These are phyloP conservation scores for Noctua janthe DNA, from an alignment of 2,888 invertebrate genomes.

Conservation along the genomic window DNA sequence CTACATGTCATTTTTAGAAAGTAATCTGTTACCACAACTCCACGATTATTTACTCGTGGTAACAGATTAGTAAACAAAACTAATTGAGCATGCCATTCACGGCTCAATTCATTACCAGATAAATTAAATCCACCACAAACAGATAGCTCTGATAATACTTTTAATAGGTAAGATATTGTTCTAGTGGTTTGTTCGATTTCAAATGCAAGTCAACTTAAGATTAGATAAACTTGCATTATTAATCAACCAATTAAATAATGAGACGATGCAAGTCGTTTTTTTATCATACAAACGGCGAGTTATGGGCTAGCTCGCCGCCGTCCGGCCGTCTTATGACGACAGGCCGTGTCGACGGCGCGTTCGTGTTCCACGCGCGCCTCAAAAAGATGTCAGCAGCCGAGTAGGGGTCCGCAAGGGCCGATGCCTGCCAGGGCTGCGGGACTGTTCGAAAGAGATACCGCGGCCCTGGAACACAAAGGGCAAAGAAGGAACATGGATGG, in stretches of 20 bases:
- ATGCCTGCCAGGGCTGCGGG: too few relatives aligned
- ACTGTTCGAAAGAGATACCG: too few relatives aligned
- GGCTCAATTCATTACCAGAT: slow-evolving; percentile 29
- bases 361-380: too few relatives aligned
- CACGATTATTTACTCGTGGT: not conserved
- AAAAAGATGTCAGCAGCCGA: too few relatives aligned
- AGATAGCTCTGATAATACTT: slow-evolving; percentile 9
- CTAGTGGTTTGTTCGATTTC: not conserved
- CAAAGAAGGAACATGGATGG: too few relatives aligned
- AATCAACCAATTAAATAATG: not conserved
- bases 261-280: not conserved
- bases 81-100: slow-evolving; percentile 39
- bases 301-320: too few relatives aligned
- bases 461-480: too few relatives aligned
- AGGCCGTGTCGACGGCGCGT: too few relatives aligned
- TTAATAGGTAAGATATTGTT: not conserved
- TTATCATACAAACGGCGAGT: too few relatives aligned
- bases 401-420: too few relatives aligned
- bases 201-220: slow-evolving; percentile 13
- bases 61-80: not conserved
- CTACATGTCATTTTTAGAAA: not conserved
- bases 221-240: not conserved
- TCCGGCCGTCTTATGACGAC: too few relatives aligned
- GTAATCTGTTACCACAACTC: not conserved
- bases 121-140: not conserved